A percentile compares a stretch with the other conserved stretches of the same genome.
Conservation (phyloP, 1,140 invertebrate species). For the Scaptomyza graminum region DNA sequence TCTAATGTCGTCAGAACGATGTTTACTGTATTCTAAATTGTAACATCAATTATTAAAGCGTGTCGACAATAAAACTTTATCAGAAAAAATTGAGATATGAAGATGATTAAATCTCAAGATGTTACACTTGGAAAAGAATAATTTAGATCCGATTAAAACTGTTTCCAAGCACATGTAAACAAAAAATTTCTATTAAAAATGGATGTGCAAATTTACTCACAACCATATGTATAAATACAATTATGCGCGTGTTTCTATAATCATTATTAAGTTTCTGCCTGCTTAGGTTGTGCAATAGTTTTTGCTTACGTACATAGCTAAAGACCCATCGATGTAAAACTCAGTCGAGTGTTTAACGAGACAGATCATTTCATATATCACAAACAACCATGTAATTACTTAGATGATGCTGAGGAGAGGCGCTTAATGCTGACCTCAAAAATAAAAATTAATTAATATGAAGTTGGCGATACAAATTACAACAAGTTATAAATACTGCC, state of each 20-base stretch:
- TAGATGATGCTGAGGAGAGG: background rate
- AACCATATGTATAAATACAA: too few relatives aligned
- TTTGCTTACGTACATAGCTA: background rate
- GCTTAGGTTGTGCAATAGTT: slow-evolving; percentile 11
- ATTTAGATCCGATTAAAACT: background rate
- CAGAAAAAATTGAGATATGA: background rate
- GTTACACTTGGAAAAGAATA: background rate
- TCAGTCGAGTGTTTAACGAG: slow-evolving; percentile 14
- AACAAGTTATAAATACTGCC: slow-evolving; percentile 26
- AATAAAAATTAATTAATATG: slow-evolving; percentile 13
- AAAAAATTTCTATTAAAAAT: slow-evolving; percentile 27
- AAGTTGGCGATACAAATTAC: slow-evolving; percentile 31
- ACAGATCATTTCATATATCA: slow-evolving; percentile 27
- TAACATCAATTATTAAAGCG: background rate
- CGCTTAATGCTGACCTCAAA: slow-evolving; percentile 25
- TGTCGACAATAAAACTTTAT: background rate
- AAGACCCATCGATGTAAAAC: slow-evolving; percentile 18
- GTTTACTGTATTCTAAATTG: background rate
- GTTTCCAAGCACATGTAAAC: slow-evolving; percentile 11
- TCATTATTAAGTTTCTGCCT: slow-evolving; percentile 8
- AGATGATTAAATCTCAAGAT: too few relatives aligned
- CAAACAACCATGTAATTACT: background rate
- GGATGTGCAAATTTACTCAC: slow-evolving; percentile 22
- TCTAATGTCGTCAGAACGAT: background rate
- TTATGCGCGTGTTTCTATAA: slow-evolving; percentile 1